Evolutionary conservation across 2,113 vertebrate genomes (phyloP), one percentile per base, ranked within the genome.

Genomic region (Dromiciops gliroides): DNA sequence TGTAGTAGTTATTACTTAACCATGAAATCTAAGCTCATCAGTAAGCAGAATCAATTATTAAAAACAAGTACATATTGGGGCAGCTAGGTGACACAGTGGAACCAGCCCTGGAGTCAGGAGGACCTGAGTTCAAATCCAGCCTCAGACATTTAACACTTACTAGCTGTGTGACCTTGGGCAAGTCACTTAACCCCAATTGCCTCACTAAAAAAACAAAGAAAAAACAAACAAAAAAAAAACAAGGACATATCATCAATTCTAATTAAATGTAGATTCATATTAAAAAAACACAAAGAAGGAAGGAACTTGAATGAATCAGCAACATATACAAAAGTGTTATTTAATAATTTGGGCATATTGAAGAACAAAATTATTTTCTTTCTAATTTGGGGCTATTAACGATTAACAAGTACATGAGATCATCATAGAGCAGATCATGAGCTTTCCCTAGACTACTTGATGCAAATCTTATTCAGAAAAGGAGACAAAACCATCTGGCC

Each of bases 401-500:
- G 10, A 93, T 89, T 94, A 95, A 89, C 8, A 95, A 26, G 28
- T 92, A 90, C 93, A 88, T 92, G 49, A 94, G 12, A 8, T 89
- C 52, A n/a, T 92, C 3, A 94, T 52, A 8, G 83, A 95, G 48
- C 3, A 93, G 12, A 24, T 88, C 31, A 90, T 28, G 48, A 52
- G 2, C 67, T 22, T 91, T 95, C 24, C 37, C 53, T 94, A 93
- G 16, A 83, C n/a, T 44, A 90, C 23, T 94, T 89, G 47, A 0
- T 49, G 24, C 49, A 93, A 91, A 67, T 90, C 16, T 67, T 67
- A 91, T 24, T 51, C 19, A 14, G 0, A 56, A 95, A 89, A 67
- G 16, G 91, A 97, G 67, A 50, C 3, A 94, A 91, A 52, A 92
- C 48, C 51, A 96, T 93, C 83, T 94, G 95, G 50, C 19, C 5